Evolutionary conservation across 92 coral and sea anemone genomes (phyloP).

Genomic region (Porites lobata): DNA sequence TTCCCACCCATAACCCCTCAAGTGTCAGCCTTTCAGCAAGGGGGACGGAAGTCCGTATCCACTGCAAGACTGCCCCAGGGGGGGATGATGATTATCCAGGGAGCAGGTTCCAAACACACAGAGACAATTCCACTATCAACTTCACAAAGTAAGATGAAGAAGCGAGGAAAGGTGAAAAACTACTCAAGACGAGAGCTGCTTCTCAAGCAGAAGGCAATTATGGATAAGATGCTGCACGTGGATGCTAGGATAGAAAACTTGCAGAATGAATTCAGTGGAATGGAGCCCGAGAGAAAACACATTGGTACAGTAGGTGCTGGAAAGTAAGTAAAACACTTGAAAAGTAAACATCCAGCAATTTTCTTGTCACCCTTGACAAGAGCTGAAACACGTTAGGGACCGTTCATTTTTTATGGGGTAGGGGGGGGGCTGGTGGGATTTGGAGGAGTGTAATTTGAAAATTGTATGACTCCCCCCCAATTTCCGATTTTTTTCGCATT

Average conservation of each 20-base stretch:
- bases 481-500: too few species aligned
- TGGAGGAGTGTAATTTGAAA: too few species aligned
- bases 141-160: conserved; percentile 24
- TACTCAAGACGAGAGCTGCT: conserved; percentile 57
- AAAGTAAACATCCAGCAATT: background rate
- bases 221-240: conserved; percentile 65
- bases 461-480: too few species aligned
- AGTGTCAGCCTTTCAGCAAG: conserved; percentile 11
- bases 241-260: conserved; percentile 55
- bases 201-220: conserved; percentile 61
- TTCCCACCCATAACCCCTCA: conserved; percentile 45
- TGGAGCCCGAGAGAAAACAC: background rate
- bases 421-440: too few species aligned
- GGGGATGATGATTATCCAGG: conserved; percentile 65
- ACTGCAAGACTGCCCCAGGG: conserved; percentile 35
- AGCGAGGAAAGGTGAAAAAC: conserved; percentile 58
- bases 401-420: too few species aligned
- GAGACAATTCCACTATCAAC: conserved; percentile 21
- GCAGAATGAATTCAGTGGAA: conserved; percentile 12
- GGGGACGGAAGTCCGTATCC: conserved; percentile 20
- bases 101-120: background rate
- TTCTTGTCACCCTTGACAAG: too few species aligned
- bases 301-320: background rate
- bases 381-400: too few species aligned
- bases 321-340: background rate